Conservation (phyloP, 1,140 invertebrate species). For the Spodoptera litura region DNA sequence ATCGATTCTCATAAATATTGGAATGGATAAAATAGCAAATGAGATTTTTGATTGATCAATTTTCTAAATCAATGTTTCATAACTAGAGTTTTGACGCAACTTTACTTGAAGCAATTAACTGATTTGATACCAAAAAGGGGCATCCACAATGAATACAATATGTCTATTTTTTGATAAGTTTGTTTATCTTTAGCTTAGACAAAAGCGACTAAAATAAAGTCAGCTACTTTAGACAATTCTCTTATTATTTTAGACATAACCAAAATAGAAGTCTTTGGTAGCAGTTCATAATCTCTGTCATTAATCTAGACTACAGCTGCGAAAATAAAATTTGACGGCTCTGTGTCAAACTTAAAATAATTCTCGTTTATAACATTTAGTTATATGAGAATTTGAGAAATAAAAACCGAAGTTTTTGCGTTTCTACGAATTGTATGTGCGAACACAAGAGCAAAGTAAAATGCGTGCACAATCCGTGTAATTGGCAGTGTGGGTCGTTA, state of each 20-base stretch:
- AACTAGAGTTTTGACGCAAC: not conserved
- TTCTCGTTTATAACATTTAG: conserved; percentile 22
- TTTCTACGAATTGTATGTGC: conserved; percentile 39
- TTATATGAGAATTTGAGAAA: conserved; percentile 21
- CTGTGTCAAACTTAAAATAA: not conserved
- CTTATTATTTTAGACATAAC: not conserved
- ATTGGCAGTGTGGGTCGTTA: conserved; percentile 61
- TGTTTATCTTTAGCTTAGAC: too few relatives aligned
- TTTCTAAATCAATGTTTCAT: conserved; percentile 34
- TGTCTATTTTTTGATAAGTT: too few relatives aligned
- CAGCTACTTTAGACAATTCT: too few relatives aligned
- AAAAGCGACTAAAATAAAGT: too few relatives aligned
- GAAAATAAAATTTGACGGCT: not conserved
- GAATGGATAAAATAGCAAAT: conserved; percentile 42
- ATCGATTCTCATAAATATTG: conserved; percentile 49
- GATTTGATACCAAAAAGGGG: too few relatives aligned
- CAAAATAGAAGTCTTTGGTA: not conserved
- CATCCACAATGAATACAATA: too few relatives aligned
- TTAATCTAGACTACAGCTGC: not conserved
- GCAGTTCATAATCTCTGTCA: not conserved
- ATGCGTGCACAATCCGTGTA: conserved; percentile 47
- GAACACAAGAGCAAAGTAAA: conserved; percentile 38
- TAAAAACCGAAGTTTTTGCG: conserved; percentile 26
- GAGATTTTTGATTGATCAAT: conserved; percentile 49
- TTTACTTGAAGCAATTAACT: not conserved